These are phyloP conservation scores for Tokudaia muenninki DNA, from an alignment of 2,797 vertebrate genomes.

Conservation along the genomic window DNA sequence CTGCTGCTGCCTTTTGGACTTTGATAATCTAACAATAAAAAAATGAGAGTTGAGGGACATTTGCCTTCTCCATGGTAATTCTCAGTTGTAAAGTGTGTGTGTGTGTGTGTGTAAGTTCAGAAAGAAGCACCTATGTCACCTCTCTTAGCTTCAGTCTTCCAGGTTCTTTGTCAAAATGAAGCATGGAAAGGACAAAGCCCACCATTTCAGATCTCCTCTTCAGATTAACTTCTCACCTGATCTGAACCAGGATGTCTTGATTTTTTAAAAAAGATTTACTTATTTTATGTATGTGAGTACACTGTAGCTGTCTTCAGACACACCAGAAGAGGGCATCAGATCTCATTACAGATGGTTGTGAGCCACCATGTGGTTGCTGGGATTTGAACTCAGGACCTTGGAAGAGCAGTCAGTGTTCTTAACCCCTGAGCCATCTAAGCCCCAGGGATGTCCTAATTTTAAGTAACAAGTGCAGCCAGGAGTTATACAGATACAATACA, in stretches of 20 bases:
- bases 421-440: too few species aligned
- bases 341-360: too few species aligned
- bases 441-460: not conserved
- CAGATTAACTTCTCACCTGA: constrained; percentile 21
- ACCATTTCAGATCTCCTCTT: constrained; percentile 44
- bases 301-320: too few species aligned
- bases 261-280: not conserved
- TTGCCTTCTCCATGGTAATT: not conserved
- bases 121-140: not conserved
- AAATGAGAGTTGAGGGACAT: not conserved
- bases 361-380: too few species aligned
- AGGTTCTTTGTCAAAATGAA: constrained; percentile 51
- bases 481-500: constrained; percentile 2
- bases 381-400: too few species aligned
- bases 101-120: not conserved
- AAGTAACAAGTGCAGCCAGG: not conserved
- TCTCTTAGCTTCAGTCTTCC: not conserved
- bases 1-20: constrained; percentile 43
- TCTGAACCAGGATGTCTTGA: constrained; percentile 31
- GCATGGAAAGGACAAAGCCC: not conserved
- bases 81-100: not conserved
- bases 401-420: too few species aligned
- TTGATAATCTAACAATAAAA: constrained; percentile 2
- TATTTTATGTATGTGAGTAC: too few species aligned
- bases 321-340: too few species aligned